Evolutionary conservation across 2,113 vertebrate genomes (phyloP), one percentile per base, ranked within the genome.

Genomic region (Eubucco bourcierii): DNA sequence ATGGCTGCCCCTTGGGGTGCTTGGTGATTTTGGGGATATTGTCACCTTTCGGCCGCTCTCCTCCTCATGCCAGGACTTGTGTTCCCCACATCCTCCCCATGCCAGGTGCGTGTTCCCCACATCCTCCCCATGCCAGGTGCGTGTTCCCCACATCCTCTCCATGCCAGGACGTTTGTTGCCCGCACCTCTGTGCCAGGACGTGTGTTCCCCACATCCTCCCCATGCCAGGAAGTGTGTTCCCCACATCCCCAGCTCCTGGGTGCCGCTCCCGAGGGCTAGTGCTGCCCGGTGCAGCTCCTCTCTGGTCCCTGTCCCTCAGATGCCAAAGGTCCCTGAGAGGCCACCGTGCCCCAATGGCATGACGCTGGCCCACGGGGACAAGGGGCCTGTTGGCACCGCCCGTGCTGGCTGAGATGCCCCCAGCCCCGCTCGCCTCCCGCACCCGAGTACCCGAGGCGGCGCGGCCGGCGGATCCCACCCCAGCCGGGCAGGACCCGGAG

Each of bases 1-100:
- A 1, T 1, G 12, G 47, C 84, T 0, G 1, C 58, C 55, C 27
- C 2, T 0, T 1, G 10, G 53, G 33, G 12, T 2, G 3, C 28
- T 2, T 23, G 21, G 71, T 25, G 52, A 44, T 33, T 60, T 1
- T 0, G 3, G 50, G 39, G 39, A 68, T 37, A 58, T 27, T 55
- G 12, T 61, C 39, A 29, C 46, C 27, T 64, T 27, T 37, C 81
- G 44, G 70, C 1, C 5, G 1, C 56, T 33, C 73, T 53, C 59
- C 17, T 34, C 24, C 15, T 27, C 1, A 2, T 12, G 24, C 58
- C 27, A 15, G 21, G 61, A 39, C 10, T 25, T 6, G 15, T 2
- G 0, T 6, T 11, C 58, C 41, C 66, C 1, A 1, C 34, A 33
- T 8, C 20, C 29, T 9, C 17, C 29, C 63, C 6, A 29, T 25